A percentile compares a stretch with the other conserved stretches of the same genome.
Evolutionary conservation across 2,797 vertebrate genomes (phyloP).

Genomic region (Peromyscus nudipes): DNA sequence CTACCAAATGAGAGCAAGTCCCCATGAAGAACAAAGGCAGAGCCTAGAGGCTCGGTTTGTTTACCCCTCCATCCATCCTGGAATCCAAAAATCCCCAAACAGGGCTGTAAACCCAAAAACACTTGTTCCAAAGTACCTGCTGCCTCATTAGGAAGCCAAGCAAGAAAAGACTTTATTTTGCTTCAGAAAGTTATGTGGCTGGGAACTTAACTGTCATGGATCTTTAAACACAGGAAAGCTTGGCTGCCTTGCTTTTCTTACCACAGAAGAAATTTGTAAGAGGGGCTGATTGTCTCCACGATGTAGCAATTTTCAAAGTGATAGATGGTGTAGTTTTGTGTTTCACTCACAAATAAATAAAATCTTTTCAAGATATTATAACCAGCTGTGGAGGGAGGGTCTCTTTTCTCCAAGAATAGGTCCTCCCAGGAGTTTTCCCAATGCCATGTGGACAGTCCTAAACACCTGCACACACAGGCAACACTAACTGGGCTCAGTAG

Average conservation of each 20-base stretch:
- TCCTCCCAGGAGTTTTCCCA: neutral
- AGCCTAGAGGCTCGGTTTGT: neutral
- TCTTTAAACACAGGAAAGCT: neutral
- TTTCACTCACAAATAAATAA: slow-evolving; percentile 45
- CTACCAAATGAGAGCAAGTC: neutral
- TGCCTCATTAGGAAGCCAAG: neutral
- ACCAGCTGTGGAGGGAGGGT: neutral
- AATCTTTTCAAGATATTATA: neutral
- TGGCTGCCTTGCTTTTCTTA: neutral
- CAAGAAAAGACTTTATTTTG: neutral
- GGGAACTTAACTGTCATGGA: neutral
- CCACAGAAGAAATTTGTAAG: neutral
- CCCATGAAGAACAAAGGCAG: neutral
- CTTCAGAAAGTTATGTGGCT: neutral
- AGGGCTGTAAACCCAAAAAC: neutral
- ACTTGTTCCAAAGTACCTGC: neutral
- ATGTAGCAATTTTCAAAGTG: neutral
- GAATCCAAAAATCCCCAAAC: neutral
- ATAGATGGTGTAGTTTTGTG: neutral
- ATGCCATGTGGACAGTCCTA: neutral
- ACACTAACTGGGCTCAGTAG: neutral
- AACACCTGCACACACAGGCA: neutral
- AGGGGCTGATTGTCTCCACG: neutral
- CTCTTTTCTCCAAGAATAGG: neutral
- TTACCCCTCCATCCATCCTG: neutral